Percentiles rank a stretch among this genome's conserved stretches.
phyloP scores from a whole-genome alignment of 2,888 invertebrate genomes.

The Dryomyza anilis region DNA sequence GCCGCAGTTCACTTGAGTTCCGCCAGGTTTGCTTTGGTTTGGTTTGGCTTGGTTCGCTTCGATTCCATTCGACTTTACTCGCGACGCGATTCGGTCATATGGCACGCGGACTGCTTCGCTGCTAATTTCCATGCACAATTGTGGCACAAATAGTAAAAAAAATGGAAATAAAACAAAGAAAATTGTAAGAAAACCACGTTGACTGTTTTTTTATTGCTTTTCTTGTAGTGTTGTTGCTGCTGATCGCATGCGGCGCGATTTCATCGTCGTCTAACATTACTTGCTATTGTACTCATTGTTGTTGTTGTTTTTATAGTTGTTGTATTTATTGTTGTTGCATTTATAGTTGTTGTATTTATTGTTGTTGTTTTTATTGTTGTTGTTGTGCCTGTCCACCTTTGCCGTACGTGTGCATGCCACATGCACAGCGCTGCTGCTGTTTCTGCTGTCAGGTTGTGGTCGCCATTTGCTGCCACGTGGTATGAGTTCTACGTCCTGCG shows the following conservation, averaged over 20 bases:
- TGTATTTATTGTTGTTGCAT: neutral
- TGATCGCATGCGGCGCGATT: constrained; percentile 19
- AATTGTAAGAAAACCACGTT: no score
- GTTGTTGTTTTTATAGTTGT: neutral
- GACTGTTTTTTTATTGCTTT: neutral
- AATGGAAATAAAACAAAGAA: no score
- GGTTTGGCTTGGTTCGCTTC: no score
- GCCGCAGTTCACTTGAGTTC: no score
- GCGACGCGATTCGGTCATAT: no score
- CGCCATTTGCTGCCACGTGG: neutral
- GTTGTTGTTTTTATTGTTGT: no score
- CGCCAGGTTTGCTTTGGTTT: no score
- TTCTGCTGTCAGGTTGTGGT: neutral
- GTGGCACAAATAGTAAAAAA: no score
- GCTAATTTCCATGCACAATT: no score
- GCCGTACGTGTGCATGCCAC: neutral
- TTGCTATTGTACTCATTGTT: neutral
- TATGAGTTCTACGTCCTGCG: neutral
- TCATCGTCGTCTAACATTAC: constrained; percentile 5
- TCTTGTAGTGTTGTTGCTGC: neutral
- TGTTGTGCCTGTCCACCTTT: no score
- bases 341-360: neutral
- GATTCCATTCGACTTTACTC: no score
- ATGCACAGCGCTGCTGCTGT: neutral
- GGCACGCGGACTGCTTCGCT: no score